Base-by-base conservation (phyloP, 2,797 vertebrate genomes). In the Pteropus rufus region DNA sequence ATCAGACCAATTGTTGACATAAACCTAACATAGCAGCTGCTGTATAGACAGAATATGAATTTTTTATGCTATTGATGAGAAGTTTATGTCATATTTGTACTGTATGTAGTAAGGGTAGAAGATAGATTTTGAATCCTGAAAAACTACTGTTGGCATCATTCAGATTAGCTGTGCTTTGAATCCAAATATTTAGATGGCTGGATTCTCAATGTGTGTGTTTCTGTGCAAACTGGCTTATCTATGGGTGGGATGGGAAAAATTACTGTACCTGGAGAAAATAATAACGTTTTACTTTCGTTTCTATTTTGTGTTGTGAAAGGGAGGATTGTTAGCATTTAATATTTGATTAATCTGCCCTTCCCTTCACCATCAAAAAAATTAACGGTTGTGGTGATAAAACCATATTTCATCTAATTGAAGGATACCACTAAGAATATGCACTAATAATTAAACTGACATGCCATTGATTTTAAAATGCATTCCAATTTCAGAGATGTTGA, bases 41-140 rank as follows among this genome's bases (percentile, higher is more conserved):
- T 97, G 67, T 98, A 96, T 97, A 97, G 97, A 97, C 86, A 96
- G 93, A 97, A 90, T 95, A 98, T 98, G 97, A 98, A 97, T 97
- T 98, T 98, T 98, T 97, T 97, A 98, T 98, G 94, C 95, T 98
- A 95, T 96, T 97, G 97, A 98, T 98, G 98, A 98, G 97, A 98
- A 97, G 96, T 96, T 98, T 98, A 90, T 98, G 93, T 98, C 98
- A 96, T 97, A 98, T 98, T 98, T 97, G 91, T 98, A 95, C 86
- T 95, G 81, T 89, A 95, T 95, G 81, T 89, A 95, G 94, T 97
- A 95, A 91, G 96, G 92, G 70, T 96, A 83, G 97, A n/a, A 21
- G 88, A 92, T 95, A 96, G 95, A 92, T 91, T 93, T 97, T 89
- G 96, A 98, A 97, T 97, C 41, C 93, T 95, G 77, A 93, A 97